A percentile compares a stretch with the other conserved stretches of the same genome.
These are phyloP conservation scores for Ormyrus rosae DNA, from an alignment of 2,888 invertebrate species.

Conservation along the genomic window DNA sequence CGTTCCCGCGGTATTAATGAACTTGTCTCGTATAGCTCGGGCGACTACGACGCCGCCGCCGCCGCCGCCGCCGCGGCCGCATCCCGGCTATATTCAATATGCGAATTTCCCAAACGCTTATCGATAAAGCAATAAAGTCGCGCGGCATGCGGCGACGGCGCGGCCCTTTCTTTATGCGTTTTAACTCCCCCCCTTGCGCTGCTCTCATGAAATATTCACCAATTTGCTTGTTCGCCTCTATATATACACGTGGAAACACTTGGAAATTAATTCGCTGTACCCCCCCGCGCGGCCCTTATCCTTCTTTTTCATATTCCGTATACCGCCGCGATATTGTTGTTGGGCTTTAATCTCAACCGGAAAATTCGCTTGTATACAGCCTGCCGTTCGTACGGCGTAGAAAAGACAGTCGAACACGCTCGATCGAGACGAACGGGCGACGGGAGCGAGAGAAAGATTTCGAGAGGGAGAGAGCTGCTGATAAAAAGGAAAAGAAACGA, in stretches of 20 bases:
- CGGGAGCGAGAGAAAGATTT: neutral
- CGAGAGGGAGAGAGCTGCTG: neutral
- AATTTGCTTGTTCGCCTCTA: neutral
- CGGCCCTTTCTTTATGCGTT: neutral
- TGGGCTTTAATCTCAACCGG: too few relatives aligned
- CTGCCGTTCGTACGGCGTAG: too few relatives aligned
- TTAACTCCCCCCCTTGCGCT: neutral
- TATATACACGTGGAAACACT: neutral
- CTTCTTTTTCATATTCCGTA: too few relatives aligned
- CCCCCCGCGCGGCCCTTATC: neutral
- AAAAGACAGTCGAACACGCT: too few relatives aligned
- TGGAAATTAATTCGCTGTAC: constrained; percentile 13
- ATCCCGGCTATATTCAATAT: constrained; percentile 12
- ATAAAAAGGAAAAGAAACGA: constrained; percentile 4
- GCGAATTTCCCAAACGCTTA: constrained; percentile 12
- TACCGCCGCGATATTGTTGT: too few relatives aligned
- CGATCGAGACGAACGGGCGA: neutral
- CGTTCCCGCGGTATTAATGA: neutral
- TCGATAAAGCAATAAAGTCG: constrained; percentile 36
- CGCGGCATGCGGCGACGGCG: neutral
- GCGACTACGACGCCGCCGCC: neutral
- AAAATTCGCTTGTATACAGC: too few relatives aligned
- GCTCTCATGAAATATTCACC: constrained; percentile 19
- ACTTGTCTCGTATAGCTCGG: neutral
- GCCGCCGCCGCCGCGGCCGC: neutral